phyloP scores from a whole-genome alignment of 2,113 vertebrate genomes.

The Cyrtonyx montezumae region DNA sequence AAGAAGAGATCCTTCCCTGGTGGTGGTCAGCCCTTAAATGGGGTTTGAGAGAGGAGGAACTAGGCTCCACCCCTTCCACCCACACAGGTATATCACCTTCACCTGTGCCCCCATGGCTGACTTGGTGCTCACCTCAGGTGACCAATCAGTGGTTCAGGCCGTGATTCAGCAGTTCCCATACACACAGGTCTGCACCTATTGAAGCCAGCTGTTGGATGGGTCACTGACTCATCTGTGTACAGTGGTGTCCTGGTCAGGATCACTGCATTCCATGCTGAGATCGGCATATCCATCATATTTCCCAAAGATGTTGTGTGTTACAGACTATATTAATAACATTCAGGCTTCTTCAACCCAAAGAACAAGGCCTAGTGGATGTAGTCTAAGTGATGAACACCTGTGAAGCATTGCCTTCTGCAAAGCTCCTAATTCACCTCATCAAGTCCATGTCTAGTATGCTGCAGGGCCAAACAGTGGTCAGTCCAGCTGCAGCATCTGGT shows the following conservation, averaged over 20 bases:
- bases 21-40: no score
- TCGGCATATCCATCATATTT: background rate
- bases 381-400: background rate
- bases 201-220: background rate
- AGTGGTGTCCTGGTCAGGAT: background rate
- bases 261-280: background rate
- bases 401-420: background rate
- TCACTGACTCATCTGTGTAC: background rate
- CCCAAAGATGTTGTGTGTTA: background rate
- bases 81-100: no score
- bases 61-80: no score
- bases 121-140: no score
- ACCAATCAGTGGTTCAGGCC: no score
- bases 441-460: accelerated
- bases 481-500: background rate
- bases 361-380: background rate
- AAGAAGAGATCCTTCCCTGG: no score
- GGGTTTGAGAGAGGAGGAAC: no score
- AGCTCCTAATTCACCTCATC: background rate
- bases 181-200: background rate
- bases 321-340: background rate
- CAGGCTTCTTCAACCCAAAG: background rate
- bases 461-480: background rate
- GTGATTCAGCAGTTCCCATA: no score
- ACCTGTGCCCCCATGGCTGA: no score